Evolutionary conservation across 2,797 vertebrate species (phyloP).

Genomic region (Mormyrus hasselquistii): DNA sequence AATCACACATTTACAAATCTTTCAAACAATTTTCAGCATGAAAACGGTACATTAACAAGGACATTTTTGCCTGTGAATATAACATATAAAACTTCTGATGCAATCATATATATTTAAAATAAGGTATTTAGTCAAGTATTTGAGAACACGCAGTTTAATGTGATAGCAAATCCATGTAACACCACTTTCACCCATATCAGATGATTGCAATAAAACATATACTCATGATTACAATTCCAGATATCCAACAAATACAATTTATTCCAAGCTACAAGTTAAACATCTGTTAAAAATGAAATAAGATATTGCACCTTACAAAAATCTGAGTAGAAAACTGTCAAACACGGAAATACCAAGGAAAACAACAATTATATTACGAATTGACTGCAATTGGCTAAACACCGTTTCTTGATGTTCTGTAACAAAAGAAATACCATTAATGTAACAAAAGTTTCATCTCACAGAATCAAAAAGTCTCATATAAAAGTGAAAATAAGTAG

Average conservation of each 20-base stretch:
- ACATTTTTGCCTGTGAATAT: conserved; percentile 62
- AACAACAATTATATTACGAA: conserved; percentile 52
- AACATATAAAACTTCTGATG: conserved; percentile 58
- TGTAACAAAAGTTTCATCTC: conserved; percentile 52
- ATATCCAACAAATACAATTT: conserved; percentile 24
- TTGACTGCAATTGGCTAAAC: conserved; percentile 29
- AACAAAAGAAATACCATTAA: conserved; percentile 49
- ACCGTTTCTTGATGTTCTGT: conserved; percentile 39
- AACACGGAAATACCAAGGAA: conserved; percentile 17
- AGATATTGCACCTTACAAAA: conserved; percentile 55
- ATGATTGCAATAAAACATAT: conserved; percentile 39
- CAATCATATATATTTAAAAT: conserved; percentile 63
- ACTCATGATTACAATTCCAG: conserved; percentile 46
- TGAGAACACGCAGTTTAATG: conserved; percentile 25
- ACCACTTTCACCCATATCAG: conserved; percentile 34
- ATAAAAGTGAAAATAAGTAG: conserved; percentile 35
- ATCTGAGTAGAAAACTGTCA: conserved; percentile 31
- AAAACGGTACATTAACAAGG: conserved; percentile 50
- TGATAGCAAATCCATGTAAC: conserved; percentile 23
- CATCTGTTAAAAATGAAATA: conserved; percentile 50
- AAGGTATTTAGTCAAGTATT: conserved; percentile 64
- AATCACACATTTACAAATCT: conserved; percentile 27
- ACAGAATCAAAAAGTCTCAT: conserved; percentile 42
- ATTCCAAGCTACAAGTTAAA: conserved; percentile 36
- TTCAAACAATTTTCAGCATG: conserved; percentile 39